These are phyloP conservation scores for Triplophysa rosa DNA, from an alignment of 2,113 vertebrate species.

Conservation along the genomic window DNA sequence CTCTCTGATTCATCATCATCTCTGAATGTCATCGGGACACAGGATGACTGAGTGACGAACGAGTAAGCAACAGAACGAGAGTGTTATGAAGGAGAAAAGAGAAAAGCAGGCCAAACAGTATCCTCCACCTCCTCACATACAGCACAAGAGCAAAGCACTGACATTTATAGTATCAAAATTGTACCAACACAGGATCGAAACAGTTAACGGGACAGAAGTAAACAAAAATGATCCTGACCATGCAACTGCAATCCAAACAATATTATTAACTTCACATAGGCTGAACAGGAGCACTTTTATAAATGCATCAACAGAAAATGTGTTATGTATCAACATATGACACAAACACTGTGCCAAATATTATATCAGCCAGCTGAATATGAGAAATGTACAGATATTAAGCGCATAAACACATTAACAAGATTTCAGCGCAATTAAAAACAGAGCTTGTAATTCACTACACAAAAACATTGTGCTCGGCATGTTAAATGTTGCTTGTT, in stretches of 20 bases:
- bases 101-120: conserved; percentile 17
- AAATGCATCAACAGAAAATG: background rate
- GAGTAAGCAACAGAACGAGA: conserved; percentile 31
- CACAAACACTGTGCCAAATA: conserved; percentile 5
- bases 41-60: conserved; percentile 41
- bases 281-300: background rate
- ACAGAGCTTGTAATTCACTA: background rate
- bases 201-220: too few species aligned
- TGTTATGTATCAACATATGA: conserved; percentile 10
- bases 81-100: conserved; percentile 32
- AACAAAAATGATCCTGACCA: background rate
- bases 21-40: conserved; percentile 36
- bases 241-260: background rate
- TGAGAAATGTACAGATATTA: background rate
- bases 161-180: background rate
- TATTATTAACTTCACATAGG: background rate
- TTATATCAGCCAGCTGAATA: background rate
- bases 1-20: conserved; percentile 29
- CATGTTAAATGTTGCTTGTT: background rate
- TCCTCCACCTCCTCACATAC: conserved; percentile 20
- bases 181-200: too few species aligned
- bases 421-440: background rate
- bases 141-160: conserved; percentile 1
- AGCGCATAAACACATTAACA: background rate
- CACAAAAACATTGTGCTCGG: background rate